Evolutionary conservation across 1,140 invertebrate genomes (phyloP).

Genomic region (Leguminivora glycinivorella): DNA sequence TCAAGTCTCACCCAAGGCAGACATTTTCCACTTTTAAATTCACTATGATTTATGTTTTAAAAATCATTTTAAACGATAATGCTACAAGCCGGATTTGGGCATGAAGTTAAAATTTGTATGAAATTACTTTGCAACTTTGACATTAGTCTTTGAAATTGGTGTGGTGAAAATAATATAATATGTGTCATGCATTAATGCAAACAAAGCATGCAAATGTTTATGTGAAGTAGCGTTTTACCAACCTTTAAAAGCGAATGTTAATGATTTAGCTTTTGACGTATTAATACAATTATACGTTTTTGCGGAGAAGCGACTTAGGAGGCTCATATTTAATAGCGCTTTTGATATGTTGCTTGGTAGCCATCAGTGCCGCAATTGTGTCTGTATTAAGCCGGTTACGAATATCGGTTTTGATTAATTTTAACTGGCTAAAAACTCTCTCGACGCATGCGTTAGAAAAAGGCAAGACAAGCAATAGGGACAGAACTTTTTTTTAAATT

Average conservation of each 20-base stretch:
- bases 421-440: conserved; percentile 38
- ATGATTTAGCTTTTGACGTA: neutral
- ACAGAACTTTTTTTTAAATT: conserved; percentile 37
- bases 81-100: too few species aligned
- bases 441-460: conserved; percentile 38
- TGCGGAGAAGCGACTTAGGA: neutral
- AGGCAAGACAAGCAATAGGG: conserved; percentile 36
- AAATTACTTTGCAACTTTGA: too few species aligned
- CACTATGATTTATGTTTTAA: too few species aligned
- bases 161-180: too few species aligned
- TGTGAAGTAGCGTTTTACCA: neutral
- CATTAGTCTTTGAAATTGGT: too few species aligned
- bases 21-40: too few species aligned
- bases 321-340: neutral
- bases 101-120: too few species aligned
- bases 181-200: too few species aligned
- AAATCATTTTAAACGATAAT: too few species aligned
- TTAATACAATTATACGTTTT: neutral
- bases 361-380: conserved; percentile 37
- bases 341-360: conserved; percentile 30
- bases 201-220: too few species aligned
- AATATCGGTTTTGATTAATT: conserved; percentile 37
- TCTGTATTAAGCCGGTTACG: conserved; percentile 37
- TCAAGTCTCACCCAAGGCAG: too few species aligned
- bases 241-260: neutral